phyloP scores from a whole-genome alignment of 2,113 vertebrate genomes.

The Oceanodroma tethys region DNA sequence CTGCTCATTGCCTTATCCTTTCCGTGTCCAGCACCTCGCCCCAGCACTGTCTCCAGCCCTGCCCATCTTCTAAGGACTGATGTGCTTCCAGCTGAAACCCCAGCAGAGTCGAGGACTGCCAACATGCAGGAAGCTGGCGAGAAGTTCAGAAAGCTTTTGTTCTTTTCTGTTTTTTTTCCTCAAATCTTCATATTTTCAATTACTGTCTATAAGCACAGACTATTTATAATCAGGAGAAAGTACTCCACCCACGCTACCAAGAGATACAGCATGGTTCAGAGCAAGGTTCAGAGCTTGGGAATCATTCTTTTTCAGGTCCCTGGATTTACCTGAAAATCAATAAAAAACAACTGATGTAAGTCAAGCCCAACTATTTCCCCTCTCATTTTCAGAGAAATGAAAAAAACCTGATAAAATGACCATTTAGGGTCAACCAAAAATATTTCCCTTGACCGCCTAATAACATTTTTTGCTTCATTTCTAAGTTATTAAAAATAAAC shows the following conservation, averaged over 20 bases:
- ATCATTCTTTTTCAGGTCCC: background rate
- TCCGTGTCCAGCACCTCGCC: background rate
- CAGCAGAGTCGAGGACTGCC: background rate
- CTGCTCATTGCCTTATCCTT: background rate
- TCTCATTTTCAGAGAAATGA: background rate
- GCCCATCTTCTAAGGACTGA: background rate
- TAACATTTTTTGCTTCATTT: background rate
- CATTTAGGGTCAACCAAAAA: background rate
- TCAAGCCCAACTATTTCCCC: background rate
- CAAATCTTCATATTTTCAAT: background rate
- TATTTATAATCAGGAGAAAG: constrained; percentile 6
- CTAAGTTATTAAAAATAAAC: background rate
- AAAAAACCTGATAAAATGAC: background rate
- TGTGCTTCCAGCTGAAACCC: background rate
- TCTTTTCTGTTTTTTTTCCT: background rate
- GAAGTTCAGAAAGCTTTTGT: background rate
- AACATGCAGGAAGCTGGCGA: background rate
- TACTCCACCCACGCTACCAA: background rate
- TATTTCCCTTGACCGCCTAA: background rate
- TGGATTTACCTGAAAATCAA: background rate
- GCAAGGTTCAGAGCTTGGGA: background rate
- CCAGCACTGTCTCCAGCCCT: background rate
- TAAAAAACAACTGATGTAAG: background rate
- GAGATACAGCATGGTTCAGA: background rate
- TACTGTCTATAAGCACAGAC: background rate